Conservation (phyloP, 2,797 vertebrate genomes). For the Chelidonichthys spinosus region DNA sequence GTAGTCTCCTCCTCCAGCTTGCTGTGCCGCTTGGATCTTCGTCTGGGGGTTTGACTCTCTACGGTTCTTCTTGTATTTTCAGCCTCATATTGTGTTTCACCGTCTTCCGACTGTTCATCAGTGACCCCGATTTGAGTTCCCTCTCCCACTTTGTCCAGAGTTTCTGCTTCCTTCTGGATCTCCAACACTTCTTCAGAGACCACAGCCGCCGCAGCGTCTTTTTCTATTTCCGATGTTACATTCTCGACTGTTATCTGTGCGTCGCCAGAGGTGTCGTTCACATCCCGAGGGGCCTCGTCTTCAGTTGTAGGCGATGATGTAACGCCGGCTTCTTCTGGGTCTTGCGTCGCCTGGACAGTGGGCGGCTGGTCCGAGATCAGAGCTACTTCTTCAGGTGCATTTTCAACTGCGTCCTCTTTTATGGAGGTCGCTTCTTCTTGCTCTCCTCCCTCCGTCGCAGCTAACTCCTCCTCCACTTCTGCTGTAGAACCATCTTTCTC, state of each 20-base stretch:
- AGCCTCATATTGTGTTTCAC: background rate
- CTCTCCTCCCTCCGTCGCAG: slow-evolving; percentile 4
- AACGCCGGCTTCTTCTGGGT: slow-evolving; percentile 17
- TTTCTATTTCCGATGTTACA: slow-evolving; percentile 50
- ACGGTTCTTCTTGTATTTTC: background rate
- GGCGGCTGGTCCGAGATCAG: background rate
- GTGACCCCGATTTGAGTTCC: background rate
- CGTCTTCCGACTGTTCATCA: slow-evolving; percentile 8
- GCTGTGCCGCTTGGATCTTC: slow-evolving; percentile 7
- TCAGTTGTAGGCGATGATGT: background rate
- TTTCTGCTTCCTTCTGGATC: background rate
- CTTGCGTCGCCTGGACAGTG: slow-evolving; percentile 13
- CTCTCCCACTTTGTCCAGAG: background rate
- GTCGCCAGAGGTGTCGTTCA: slow-evolving; percentile 22
- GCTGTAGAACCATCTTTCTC: background rate
- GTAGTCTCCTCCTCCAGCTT: background rate
- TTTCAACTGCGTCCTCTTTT: background rate
- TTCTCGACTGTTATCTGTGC: slow-evolving; percentile 57
- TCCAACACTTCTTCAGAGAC: slow-evolving; percentile 10
- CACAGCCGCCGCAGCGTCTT: background rate
- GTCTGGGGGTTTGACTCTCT: slow-evolving; percentile 8
- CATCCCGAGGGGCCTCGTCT: background rate
- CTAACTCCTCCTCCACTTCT: background rate
- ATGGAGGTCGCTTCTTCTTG: background rate
- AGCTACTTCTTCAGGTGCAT: background rate